Evolutionary conservation across 1,140 invertebrate species (phyloP), one percentile per base, ranked within the genome.

Genomic region (Drosophila busckii): DNA sequence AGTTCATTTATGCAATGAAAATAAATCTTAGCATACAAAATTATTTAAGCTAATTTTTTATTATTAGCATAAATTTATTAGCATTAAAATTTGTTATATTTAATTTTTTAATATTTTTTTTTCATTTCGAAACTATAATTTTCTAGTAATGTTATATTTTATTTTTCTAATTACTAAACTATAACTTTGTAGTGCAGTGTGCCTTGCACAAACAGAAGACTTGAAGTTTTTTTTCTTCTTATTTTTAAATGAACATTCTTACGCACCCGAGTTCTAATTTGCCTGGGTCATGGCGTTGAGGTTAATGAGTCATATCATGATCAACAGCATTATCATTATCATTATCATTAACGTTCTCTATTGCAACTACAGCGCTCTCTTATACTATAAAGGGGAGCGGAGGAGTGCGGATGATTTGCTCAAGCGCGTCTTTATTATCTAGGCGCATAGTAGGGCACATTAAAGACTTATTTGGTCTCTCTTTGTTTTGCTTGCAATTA

Each of bases 221-320:
- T 49, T 62, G 13, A 62, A 49, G 37, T 44, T 42, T 22, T 19
- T 19, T 15, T 12, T 23, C 17, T 42, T 32, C 5, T 45, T 26
- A 15, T 44, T 46, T 12, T 22, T 45, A 13, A n/a, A n/a, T n/a
- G n/a, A n/a, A n/a, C n/a, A n/a, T 34, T 20, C 17, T 32, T 49
- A 20, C 31, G 45, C 15, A 23, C 37, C 56, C 49, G 48, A 64
- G 73, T 64, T 78, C 73, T 78, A 78, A 78, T 78, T 78, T 82
- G 68, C 75, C 65, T 82, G 73, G 75, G 73, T 80, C 75, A 73
- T 82, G n/a, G 75, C 75, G 69, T 73, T 60, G 73, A 82, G 73
- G 69, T 80, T 80, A 80, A 80, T 80, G 73, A 80, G 73, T 80
- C 73, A 80, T 69, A 82, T 82, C 73, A 80, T 82, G 67, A 78